A percentile compares a stretch with the other conserved stretches of the same genome.
phyloP scores from a whole-genome alignment of 1,140 invertebrate species.

The Brachionus rotundiformis region DNA sequence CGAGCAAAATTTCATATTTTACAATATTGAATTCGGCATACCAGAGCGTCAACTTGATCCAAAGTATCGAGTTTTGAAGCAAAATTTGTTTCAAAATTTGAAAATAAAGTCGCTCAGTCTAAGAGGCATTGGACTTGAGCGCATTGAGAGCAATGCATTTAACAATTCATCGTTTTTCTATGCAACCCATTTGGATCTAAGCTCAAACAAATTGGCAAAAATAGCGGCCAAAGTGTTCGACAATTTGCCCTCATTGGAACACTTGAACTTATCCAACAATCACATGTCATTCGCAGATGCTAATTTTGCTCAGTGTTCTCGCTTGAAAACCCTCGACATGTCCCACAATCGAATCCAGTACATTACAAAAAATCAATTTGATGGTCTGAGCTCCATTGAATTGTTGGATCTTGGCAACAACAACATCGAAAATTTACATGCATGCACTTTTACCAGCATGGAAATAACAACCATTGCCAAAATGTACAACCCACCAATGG shows the following conservation, averaged over 20 bases:
- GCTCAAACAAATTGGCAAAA: background rate
- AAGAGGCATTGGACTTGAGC: background rate
- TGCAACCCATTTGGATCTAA: background rate
- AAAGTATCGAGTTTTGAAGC: background rate
- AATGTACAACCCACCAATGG: background rate
- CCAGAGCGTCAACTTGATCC: background rate
- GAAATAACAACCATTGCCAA: background rate
- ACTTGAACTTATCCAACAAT: conserved; percentile 21
- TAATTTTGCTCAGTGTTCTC: background rate
- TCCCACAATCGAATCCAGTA: conserved; percentile 25
- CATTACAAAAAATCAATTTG: background rate
- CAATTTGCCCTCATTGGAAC: background rate
- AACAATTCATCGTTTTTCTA: background rate
- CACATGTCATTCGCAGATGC: background rate
- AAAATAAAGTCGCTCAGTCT: background rate
- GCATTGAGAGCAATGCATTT: background rate
- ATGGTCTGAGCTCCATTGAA: background rate
- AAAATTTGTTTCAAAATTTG: conserved; percentile 21
- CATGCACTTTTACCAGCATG: background rate
- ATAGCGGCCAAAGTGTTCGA: background rate
- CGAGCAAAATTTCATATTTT: conserved; percentile 17
- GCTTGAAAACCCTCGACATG: background rate
- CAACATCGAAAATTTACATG: background rate
- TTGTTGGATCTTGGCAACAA: background rate
- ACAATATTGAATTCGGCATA: background rate